Conservation (phyloP, 2,888 invertebrate species). For the Empis stercorea region DNA sequence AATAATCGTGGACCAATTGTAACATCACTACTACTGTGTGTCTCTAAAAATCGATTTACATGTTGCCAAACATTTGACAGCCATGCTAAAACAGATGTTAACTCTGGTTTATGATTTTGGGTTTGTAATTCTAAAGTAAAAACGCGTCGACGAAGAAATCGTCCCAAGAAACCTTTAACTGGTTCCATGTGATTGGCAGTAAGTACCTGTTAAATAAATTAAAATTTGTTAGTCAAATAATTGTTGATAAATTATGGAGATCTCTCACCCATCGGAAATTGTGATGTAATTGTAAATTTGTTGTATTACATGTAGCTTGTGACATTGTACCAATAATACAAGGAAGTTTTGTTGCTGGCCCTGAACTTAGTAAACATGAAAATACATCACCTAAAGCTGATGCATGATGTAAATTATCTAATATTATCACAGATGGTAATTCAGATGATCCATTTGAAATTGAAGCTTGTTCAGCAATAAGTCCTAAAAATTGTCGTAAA, state of each 20-base stretch:
- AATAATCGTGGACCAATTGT: conserved; percentile 76
- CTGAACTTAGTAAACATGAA: conserved; percentile 74
- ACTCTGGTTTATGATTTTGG: conserved; percentile 60
- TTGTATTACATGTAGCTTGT: conserved; percentile 83
- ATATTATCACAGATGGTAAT: conserved; percentile 82
- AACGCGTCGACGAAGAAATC: conserved; percentile 48
- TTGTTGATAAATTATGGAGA: no score
- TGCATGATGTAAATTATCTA: conserved; percentile 91
- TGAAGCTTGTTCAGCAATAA: conserved; percentile 83
- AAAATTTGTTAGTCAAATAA: background rate
- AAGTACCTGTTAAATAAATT: conserved; percentile 35
- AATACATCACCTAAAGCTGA: conserved; percentile 85
- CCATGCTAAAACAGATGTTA: conserved; percentile 85
- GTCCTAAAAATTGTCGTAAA: conserved; percentile 78
- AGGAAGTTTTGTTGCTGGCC: conserved; percentile 66
- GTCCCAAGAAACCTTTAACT: conserved; percentile 85
- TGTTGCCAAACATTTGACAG: conserved; percentile 89
- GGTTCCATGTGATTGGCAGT: conserved; percentile 98
- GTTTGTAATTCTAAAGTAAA: conserved; percentile 65
- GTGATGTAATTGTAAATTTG: conserved; percentile 88
- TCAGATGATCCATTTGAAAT: conserved; percentile 54
- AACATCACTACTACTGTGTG: conserved; percentile 93
- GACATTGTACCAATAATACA: conserved; percentile 94
- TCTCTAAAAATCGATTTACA: conserved; percentile 88
- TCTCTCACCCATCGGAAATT: conserved; percentile 70